Evolutionary conservation across 2,797 vertebrate genomes (phyloP).

Genomic region (Macropodus opercularis): DNA sequence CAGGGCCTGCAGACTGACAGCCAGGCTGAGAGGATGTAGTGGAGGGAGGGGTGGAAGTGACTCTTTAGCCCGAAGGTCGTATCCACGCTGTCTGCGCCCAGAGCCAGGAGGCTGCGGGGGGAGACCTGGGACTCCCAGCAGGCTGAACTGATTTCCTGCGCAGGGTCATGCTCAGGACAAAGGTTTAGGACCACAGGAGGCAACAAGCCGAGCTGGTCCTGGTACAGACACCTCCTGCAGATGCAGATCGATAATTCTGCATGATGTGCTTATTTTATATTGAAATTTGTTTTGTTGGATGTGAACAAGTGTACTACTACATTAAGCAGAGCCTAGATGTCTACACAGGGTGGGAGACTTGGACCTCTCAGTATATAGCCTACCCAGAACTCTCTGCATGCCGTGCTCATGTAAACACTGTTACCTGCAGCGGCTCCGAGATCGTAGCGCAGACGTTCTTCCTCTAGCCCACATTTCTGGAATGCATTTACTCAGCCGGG

Average conservation of each 20-base stretch:
- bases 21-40: conserved; percentile 59
- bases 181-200: conserved; percentile 71
- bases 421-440: conserved; percentile 68
- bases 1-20: conserved; percentile 46
- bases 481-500: conserved; percentile 79
- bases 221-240: conserved; percentile 13
- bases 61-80: conserved; percentile 55
- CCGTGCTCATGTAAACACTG: conserved; percentile 66
- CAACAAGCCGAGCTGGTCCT: conserved; percentile 38
- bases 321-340: too few relatives aligned
- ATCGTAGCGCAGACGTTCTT: conserved; percentile 62
- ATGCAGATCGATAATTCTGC: conserved; percentile 17
- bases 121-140: conserved; percentile 71
- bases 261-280: conserved; percentile 12
- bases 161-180: conserved; percentile 83
- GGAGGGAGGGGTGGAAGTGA: conserved; percentile 51
- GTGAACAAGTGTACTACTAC: too few relatives aligned
- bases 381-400: conserved; percentile 55
- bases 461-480: conserved; percentile 73
- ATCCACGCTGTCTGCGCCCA: conserved; percentile 69
- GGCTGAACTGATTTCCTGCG: conserved; percentile 86
- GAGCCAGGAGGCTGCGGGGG: conserved; percentile 54
- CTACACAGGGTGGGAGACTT: conserved; percentile 41
- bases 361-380: conserved; percentile 48
- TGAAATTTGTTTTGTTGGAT: conserved; percentile 8